Base-by-base conservation (phyloP, 92 coral and sea anemone species). In the Phenganax marumi region DNA sequence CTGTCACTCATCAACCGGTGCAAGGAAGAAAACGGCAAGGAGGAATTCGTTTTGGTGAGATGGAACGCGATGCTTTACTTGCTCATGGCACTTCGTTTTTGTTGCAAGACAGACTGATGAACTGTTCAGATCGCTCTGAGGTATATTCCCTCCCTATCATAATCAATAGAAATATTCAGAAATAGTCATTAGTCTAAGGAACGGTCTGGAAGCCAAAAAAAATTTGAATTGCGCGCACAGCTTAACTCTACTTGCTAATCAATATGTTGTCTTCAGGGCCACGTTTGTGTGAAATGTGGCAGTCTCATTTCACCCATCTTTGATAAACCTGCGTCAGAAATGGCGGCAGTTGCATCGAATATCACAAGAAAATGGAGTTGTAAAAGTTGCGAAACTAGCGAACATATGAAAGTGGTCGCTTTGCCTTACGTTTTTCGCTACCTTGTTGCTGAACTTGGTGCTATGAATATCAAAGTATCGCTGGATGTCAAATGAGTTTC, bases 21-120 rank as follows among this genome's bases (percentile, higher is more conserved):
- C 89, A 91, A 93, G 98, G 98, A 33, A 97, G 98, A 21, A 95
- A 95, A 81, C 88, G 93, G 57, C 98, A 95, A 71, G 97, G 98
- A 72, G 98, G 98, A 4, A 91, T 95, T 84, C 96, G 98, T 12
- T 95, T 95, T 83, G 98, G 98, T 63, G 98, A 95, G 81, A 95
- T 95, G 98, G 98, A 95, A 54, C 88, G 98, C 68, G 98, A 95
- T 70, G 97, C 98, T 0, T 76, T 95, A 39, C 84, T 95, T 24
- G 97, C 98, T 5, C 98, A 95, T 70, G 98, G 98, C 9, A 90
- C 98, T 5, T 92, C 98, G 12, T 92, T 90, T 66, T 84, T 95
- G 51, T 89, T 95, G 17, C 98, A 95, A 75, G 98, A 95, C 88
- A 91, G 98, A 18, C 91, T 95, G 19, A 77, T 95, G 90, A 92